phyloP scores from a whole-genome alignment of 2,113 vertebrate genomes.

The Pelodiscus sinensis region DNA sequence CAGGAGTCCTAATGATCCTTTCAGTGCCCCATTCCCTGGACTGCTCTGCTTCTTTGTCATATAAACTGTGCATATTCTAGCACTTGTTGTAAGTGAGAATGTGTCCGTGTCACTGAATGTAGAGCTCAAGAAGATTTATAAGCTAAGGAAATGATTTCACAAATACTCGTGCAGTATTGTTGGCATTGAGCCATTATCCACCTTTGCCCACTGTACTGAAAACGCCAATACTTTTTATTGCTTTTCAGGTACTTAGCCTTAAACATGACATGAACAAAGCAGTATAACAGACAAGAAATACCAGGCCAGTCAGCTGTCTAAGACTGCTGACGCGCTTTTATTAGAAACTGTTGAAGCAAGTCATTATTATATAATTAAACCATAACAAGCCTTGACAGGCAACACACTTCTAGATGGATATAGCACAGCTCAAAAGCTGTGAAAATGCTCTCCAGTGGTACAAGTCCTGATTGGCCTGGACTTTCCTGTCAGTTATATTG shows the following conservation, averaged over 20 bases:
- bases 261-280: background rate
- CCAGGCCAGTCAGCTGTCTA: background rate
- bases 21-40: background rate
- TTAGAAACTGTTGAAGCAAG: background rate
- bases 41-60: background rate
- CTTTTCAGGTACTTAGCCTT: background rate
- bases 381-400: no score
- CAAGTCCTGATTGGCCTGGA: background rate
- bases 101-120: background rate
- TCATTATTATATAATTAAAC: background rate
- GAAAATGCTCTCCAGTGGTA: background rate
- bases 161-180: background rate
- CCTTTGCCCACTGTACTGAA: background rate
- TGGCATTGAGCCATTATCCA: background rate
- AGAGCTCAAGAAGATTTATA: background rate
- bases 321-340: background rate
- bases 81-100: background rate
- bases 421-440: fast-evolving
- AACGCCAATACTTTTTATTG: background rate
- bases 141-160: background rate
- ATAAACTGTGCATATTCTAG: background rate
- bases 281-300: background rate
- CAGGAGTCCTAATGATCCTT: background rate
- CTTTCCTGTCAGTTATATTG: background rate
- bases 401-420: fast-evolving